A percentile compares a stretch with the other conserved stretches of the same genome.
phyloP scores from a whole-genome alignment of 2,888 invertebrate genomes.

The Drosophila anceps region DNA sequence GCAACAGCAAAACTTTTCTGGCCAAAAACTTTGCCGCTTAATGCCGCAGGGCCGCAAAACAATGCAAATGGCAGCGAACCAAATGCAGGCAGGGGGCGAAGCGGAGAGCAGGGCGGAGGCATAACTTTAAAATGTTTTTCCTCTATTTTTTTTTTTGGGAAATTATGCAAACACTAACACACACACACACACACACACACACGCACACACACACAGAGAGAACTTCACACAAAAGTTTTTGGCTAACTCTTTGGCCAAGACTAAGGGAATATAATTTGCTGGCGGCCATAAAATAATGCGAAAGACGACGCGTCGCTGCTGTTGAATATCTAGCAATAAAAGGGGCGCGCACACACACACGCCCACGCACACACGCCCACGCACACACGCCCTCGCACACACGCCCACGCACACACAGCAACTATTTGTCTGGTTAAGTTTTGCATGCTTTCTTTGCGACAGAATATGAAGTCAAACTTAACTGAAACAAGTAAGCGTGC shows the following conservation, averaged over 20 bases:
- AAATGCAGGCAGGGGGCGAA: conserved; percentile 4
- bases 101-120: conserved; percentile 12
- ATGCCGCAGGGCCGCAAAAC: conserved; percentile 44
- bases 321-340: conserved; percentile 20
- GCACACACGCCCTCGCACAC: not conserved
- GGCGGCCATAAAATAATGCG: conserved; percentile 74
- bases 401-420: conserved; percentile 5
- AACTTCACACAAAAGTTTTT: conserved; percentile 56
- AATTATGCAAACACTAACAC: conserved; percentile 53
- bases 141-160: conserved; percentile 18
- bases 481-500: no score
- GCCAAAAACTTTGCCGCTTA: conserved; percentile 48
- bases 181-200: not conserved
- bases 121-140: conserved; percentile 43
- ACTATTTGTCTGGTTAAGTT: conserved; percentile 46
- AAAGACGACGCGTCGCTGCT: conserved; percentile 43
- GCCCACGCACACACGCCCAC: not conserved
- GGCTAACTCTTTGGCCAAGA: conserved; percentile 60
- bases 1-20: conserved; percentile 29
- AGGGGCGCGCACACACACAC: not conserved
- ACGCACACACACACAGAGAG: not conserved
- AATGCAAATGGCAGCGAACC: conserved; percentile 48
- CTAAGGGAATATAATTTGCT: conserved; percentile 71
- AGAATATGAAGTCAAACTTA: conserved; percentile 34
- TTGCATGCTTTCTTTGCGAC: conserved; percentile 14